Conservation (phyloP, 2,888 invertebrate species). For the Anaspis maculata region DNA sequence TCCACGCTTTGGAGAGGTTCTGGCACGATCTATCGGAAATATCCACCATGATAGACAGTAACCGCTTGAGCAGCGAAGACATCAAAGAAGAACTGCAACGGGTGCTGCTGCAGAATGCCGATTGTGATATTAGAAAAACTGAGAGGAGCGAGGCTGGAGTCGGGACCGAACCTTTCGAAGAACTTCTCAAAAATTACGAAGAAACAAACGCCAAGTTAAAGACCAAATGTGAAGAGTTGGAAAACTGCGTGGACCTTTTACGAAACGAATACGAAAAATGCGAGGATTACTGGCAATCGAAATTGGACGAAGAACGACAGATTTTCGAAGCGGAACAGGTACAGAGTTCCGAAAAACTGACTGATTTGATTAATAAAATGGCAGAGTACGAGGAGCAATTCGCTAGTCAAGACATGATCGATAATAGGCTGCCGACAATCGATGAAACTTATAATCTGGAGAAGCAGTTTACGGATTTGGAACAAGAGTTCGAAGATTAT, state of each 20-base stretch:
- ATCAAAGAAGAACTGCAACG: too few species aligned
- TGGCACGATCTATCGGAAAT: too few species aligned
- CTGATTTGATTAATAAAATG: slow-evolving; percentile 64
- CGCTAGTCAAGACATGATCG: slow-evolving; percentile 43
- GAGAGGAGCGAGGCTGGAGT: slow-evolving; percentile 18
- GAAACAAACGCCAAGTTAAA: slow-evolving; percentile 40
- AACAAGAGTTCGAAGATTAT: slow-evolving; percentile 58
- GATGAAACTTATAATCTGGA: slow-evolving; percentile 66
- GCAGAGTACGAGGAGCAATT: slow-evolving; percentile 75
- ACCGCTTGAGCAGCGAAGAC: too few species aligned
- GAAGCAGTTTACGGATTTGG: slow-evolving; percentile 61
- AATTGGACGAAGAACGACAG: slow-evolving; percentile 69
- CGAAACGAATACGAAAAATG: slow-evolving; percentile 72
- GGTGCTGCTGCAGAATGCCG: too few species aligned
- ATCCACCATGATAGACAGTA: too few species aligned
- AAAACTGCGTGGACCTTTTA: slow-evolving; percentile 65
- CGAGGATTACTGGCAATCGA: slow-evolving; percentile 79
- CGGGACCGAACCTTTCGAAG: slow-evolving; percentile 27
- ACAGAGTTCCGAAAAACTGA: slow-evolving; percentile 66
- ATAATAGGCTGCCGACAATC: slow-evolving; percentile 61
- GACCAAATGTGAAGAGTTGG: slow-evolving; percentile 57
- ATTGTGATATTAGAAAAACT: too few species aligned
- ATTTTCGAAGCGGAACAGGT: slow-evolving; percentile 67
- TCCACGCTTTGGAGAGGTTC: too few species aligned
- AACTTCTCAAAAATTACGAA: slow-evolving; percentile 31